A percentile compares a stretch with the other conserved stretches of the same genome.
phyloP scores from a whole-genome alignment of 1,140 invertebrate species.

The Drosophila funebris region DNA sequence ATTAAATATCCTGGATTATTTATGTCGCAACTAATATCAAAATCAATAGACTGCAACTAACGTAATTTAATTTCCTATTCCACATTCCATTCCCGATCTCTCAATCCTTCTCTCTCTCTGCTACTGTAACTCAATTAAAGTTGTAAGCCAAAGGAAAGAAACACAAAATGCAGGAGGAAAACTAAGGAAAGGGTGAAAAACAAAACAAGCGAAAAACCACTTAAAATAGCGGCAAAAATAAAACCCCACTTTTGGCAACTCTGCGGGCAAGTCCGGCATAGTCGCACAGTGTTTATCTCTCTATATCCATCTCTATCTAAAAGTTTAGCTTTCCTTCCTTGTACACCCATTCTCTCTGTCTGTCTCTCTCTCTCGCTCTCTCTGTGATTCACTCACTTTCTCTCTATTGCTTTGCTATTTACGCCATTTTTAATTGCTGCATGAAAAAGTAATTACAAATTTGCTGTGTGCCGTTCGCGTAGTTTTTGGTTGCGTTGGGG shows the following conservation, averaged over 20 bases:
- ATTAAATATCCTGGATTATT: slow-evolving; percentile 18
- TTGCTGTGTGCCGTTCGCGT: slow-evolving; percentile 46
- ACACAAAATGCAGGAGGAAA: slow-evolving; percentile 3
- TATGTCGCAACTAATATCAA: slow-evolving; percentile 30
- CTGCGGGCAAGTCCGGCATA: slow-evolving; percentile 26
- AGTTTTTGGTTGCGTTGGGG: slow-evolving; percentile 31
- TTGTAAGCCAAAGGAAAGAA: slow-evolving; percentile 20
- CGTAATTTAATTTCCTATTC: slow-evolving; percentile 40
- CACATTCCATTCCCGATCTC: neutral
- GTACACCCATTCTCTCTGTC: neutral
- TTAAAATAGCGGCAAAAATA: slow-evolving; percentile 44
- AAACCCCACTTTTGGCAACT: slow-evolving; percentile 41
- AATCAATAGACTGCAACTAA: slow-evolving; percentile 59
- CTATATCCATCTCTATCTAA: slow-evolving; percentile 21
- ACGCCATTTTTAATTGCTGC: slow-evolving; percentile 79
- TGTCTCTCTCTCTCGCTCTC: neutral
- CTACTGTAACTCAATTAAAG: slow-evolving; percentile 46
- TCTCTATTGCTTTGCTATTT: slow-evolving; percentile 55
- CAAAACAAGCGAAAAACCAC: slow-evolving; percentile 34
- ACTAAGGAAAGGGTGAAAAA: neutral
- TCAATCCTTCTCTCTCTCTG: neutral
- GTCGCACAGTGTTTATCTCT: slow-evolving; percentile 31
- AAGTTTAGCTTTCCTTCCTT: neutral
- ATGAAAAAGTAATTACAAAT: slow-evolving; percentile 79
- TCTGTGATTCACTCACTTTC: neutral